Evolutionary conservation across 1,140 invertebrate species (phyloP).

Genomic region (Apis laboriosa): DNA sequence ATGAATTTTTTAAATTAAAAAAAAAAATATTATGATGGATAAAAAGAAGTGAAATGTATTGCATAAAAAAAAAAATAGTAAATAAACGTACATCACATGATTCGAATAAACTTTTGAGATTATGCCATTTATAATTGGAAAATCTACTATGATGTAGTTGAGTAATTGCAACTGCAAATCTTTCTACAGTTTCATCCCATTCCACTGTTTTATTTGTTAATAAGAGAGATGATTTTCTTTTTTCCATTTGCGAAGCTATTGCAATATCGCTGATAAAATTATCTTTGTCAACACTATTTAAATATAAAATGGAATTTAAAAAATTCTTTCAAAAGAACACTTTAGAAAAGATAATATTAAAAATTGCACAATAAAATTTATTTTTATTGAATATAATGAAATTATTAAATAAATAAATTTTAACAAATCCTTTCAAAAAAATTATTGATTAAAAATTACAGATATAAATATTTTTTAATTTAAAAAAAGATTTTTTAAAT

Average conservation of each 20-base stretch:
- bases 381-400: too few relatives aligned
- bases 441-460: too few relatives aligned
- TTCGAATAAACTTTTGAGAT: slow-evolving; percentile 27
- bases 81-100: slow-evolving; percentile 30
- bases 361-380: too few relatives aligned
- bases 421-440: too few relatives aligned
- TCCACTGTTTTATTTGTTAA: background rate
- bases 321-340: background rate
- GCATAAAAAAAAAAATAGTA: background rate
- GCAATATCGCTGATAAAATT: background rate
- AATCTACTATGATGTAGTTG: slow-evolving; percentile 48
- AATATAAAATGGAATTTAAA: background rate
- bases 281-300: background rate
- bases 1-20: too few relatives aligned
- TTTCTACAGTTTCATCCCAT: slow-evolving; percentile 49
- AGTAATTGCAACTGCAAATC: slow-evolving; percentile 42
- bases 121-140: slow-evolving; percentile 30
- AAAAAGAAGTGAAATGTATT: too few relatives aligned
- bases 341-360: too few relatives aligned
- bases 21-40: too few relatives aligned
- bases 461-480: too few relatives aligned
- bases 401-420: too few relatives aligned
- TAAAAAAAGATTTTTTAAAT: too few relatives aligned
- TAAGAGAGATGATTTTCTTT: background rate
- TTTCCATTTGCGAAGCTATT: background rate